A percentile compares a stretch with the other conserved stretches of the same genome.
These are phyloP conservation scores for Sycophaga agraensis DNA, from an alignment of 1,140 invertebrate genomes.

Conservation along the genomic window DNA sequence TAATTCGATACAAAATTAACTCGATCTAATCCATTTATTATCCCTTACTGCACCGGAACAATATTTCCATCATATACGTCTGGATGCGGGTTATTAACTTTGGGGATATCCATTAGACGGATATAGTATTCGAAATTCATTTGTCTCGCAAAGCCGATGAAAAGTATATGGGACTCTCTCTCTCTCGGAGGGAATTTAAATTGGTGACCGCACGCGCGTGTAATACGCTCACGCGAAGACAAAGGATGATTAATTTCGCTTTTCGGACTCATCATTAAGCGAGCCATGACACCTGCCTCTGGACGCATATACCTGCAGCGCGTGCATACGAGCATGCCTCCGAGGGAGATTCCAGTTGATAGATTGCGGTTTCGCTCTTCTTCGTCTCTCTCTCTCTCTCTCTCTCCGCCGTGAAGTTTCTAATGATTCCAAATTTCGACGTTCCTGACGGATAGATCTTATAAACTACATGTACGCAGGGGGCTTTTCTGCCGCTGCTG, in stretches of 20 bases:
- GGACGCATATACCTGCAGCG: background rate
- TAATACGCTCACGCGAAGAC: too few species aligned
- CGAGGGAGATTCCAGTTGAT: conserved; percentile 38
- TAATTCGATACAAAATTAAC: too few species aligned
- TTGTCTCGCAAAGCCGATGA: background rate
- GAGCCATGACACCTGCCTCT: conserved; percentile 39
- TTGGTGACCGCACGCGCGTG: too few species aligned
- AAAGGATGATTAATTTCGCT: conserved; percentile 38
- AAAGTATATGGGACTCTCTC: too few species aligned
- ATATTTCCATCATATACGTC: too few species aligned
- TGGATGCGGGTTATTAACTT: too few species aligned
- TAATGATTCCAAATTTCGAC: conserved; percentile 54
- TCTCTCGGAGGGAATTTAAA: too few species aligned
- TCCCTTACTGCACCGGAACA: too few species aligned
- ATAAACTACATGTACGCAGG: conserved; percentile 18
- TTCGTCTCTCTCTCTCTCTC: background rate
- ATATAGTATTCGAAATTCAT: background rate
- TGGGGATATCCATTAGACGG: too few species aligned
- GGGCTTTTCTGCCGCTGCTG: conserved; percentile 43
- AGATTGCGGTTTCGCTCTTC: conserved; percentile 45
- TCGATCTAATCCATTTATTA: too few species aligned
- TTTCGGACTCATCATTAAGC: conserved; percentile 35
- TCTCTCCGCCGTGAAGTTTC: conserved; percentile 31
- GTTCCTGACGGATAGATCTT: conserved; percentile 25
- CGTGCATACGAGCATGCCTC: background rate